Evolutionary conservation across 1,140 invertebrate genomes (phyloP), one percentile per base, ranked within the genome.

Genomic region (Pissodes strobi): DNA sequence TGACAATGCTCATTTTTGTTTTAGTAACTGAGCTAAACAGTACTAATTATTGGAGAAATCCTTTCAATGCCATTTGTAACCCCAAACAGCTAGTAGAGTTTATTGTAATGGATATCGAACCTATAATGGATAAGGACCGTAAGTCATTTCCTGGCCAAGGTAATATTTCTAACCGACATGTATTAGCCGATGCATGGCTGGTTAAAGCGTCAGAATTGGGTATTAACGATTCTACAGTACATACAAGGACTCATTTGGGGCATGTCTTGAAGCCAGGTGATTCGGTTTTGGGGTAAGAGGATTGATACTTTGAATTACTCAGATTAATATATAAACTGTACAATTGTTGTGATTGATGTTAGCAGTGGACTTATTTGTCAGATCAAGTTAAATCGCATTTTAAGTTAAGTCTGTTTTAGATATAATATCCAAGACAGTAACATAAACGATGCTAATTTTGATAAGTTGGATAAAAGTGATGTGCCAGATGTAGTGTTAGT

Each of bases 181-280:
- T 90, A 2, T 81, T 98, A 46, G 90, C 94, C 15, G 96, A 99
- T 81, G 88, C 94, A 19, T 99, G 94, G 92, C 84, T 99, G 1
- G 91, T 96, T 0, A 91, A 88, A 78, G 86, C 92, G 22, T 91
- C 88, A 56, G 95, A 98, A 75, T 79, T 98, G 23, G 96, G 95
- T 9, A 81, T 90, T 8, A 89, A 88, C 58, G 89, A 94, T n/a
- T 88, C 86, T 72, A 84, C 87, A 10, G 88, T 93, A 66, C 93
- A 97, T 72, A 88, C 91, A 23, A 84, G 90, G 69, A 96, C 95
- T 23, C 97, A 99, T 83, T 80, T 99, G 34, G 98, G 97, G 0
- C 92, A 98, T 79, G 74, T 99, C 48, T 81, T 99, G 10, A 92
- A 94, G 76, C 87, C 91, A 64, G 97, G 97, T 22, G 98, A 99